A percentile compares a stretch with the other conserved stretches of the same genome.
phyloP scores from a whole-genome alignment of 2,113 vertebrate genomes.

The Ictalurus punctatus region DNA sequence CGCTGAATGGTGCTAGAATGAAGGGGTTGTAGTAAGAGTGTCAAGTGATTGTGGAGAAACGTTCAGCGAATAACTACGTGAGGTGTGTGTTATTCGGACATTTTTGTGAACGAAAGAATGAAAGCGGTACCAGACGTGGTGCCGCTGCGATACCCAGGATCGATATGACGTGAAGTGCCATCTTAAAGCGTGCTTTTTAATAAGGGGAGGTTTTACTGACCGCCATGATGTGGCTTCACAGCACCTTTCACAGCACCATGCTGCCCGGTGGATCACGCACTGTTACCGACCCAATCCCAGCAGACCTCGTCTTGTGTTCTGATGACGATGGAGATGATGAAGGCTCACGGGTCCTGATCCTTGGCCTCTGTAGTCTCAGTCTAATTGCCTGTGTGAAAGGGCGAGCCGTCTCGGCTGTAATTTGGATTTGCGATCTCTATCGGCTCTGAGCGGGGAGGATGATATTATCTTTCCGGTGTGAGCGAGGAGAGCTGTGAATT shows the following conservation, averaged over 20 bases:
- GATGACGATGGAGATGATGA: constrained; percentile 27
- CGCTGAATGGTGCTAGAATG: not conserved
- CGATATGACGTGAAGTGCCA: not conserved
- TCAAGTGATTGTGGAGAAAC: not conserved
- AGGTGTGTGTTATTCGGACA: not conserved
- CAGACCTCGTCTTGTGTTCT: not conserved
- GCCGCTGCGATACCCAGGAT: no score
- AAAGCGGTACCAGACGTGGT: no score
- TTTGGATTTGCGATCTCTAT: constrained; percentile 42
- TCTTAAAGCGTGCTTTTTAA: not conserved
- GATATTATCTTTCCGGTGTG: constrained; percentile 27
- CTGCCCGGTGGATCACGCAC: not conserved
- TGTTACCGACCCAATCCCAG: no score
- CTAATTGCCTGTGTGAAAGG: constrained; percentile 36
- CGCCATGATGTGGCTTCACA: not conserved
- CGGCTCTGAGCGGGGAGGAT: constrained; percentile 23
- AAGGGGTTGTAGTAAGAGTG: not conserved
- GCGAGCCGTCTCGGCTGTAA: not conserved
- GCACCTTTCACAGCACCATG: not conserved
- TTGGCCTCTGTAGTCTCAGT: not conserved
- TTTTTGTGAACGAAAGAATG: no score
- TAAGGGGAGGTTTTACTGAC: not conserved
- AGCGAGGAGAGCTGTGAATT: constrained; percentile 42
- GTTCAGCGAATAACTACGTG: no score
- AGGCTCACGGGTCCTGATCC: constrained; percentile 25